phyloP scores from a whole-genome alignment of 2,113 vertebrate genomes.

The Gallinago undulata region DNA sequence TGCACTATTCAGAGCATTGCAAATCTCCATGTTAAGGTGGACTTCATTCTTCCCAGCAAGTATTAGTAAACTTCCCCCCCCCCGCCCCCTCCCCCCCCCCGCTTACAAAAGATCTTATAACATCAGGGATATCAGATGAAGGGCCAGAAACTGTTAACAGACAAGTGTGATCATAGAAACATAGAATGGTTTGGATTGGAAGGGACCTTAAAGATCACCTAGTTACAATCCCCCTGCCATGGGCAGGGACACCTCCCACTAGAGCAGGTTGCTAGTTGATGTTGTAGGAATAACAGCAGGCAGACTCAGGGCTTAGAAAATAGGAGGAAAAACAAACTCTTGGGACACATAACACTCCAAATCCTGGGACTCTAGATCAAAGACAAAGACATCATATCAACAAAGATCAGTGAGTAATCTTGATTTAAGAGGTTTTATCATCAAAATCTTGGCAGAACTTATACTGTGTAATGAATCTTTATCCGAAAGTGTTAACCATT shows the following conservation, averaged over 20 bases:
- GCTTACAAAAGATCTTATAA: neutral
- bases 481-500: neutral
- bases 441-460: neutral
- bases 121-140: neutral
- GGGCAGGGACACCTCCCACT: too few species aligned
- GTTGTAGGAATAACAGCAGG: neutral
- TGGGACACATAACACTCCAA: neutral
- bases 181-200: too few species aligned
- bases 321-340: neutral
- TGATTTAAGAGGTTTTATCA: neutral
- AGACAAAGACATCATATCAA: neutral
- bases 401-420: neutral
- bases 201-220: too few species aligned
- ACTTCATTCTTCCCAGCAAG: neutral
- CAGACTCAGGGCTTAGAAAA: neutral
- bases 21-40: neutral
- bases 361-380: neutral
- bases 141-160: neutral
- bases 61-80: fast-evolving
- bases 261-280: too few species aligned
- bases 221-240: too few species aligned
- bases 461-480: neutral
- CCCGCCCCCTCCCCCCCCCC: too few species aligned
- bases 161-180: neutral
- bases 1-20: neutral